Base-by-base conservation (phyloP, 2,797 vertebrate genomes). In the Acanthis flammea region DNA sequence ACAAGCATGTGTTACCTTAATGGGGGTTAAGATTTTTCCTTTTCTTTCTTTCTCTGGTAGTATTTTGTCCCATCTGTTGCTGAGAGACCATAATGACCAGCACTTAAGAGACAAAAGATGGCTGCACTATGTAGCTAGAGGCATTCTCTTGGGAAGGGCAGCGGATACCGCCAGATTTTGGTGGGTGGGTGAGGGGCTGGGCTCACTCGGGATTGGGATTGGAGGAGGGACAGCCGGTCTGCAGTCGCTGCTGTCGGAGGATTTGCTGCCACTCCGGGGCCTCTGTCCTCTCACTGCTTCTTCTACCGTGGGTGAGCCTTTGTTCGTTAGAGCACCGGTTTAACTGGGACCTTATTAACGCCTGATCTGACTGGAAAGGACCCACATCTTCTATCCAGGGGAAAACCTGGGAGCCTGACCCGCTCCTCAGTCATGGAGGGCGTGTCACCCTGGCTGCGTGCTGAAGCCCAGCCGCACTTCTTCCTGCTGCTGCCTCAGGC, bases 151-250 rank as follows among this genome's bases (percentile, higher is more conserved):
- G n/a, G 47, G n/a, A 71, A 37, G 27, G 27, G 18, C 27, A 53
- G 47, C 27, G n/a, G n/a, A 27, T 22, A 51, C 6, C 1, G 0
- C 2, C 15, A 57, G 30, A 23, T 67, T 41, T 50, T 44, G 23
- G 19, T 2, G 24, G 47, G 24, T 5, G 24, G 48, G 2, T 48
- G 19, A 23, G 24, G 7, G 12, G 19, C 19, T 58, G 6, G 10
- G 30, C 35, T 57, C 0, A 0, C 19, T 48, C 2, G 0, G 15
- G 24, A 33, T 41, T 42, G 41, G 41, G 41, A 42, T 17, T 1
- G 1, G 35, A 48, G 76, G 15, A 24, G 19, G 15, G 6, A 24
- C 9, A 18, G 6, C 19, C 0, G 2, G 14, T 67, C 33, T 48
- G 35, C 1, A 4, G 30, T 41, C 7, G 0, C 24, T 41, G 23